These are phyloP conservation scores for Petrophora chlorosata DNA, from an alignment of 2,888 invertebrate genomes.

Conservation along the genomic window DNA sequence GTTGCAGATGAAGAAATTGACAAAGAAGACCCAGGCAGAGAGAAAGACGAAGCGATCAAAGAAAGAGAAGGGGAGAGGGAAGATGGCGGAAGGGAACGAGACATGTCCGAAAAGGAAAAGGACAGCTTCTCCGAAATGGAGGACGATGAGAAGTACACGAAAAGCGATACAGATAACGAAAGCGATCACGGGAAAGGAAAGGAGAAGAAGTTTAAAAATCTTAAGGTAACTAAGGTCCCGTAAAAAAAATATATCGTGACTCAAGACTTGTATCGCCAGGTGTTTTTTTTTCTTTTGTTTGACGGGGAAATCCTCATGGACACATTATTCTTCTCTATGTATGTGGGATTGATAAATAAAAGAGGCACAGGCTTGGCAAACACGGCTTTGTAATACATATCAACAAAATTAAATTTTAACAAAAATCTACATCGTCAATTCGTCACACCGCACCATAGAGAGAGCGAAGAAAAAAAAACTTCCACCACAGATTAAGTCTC, in stretches of 20 bases:
- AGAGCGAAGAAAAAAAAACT: no score
- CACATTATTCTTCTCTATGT: no score
- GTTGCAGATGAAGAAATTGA: constrained; percentile 41
- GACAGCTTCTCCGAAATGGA: constrained; percentile 80
- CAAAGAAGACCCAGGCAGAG: constrained; percentile 60
- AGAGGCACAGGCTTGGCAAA: no score
- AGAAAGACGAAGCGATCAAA: constrained; percentile 42
- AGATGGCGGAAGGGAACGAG: constrained; percentile 47
- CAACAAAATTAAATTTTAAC: no score
- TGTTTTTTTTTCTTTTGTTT: no score
- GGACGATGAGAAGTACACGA: constrained; percentile 76
- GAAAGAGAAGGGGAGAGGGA: constrained; percentile 16
- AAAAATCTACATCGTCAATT: no score
- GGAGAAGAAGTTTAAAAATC: constrained; percentile 68
- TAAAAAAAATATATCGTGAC: not conserved
- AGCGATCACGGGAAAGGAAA: constrained; percentile 68
- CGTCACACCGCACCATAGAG: no score
- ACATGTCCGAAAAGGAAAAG: constrained; percentile 68
- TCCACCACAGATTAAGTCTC: no score
- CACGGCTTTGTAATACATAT: no score
- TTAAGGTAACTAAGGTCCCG: constrained; percentile 56
- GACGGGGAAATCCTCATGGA: no score
- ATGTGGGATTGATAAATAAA: no score
- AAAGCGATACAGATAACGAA: constrained; percentile 77
- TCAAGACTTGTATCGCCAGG: no score